Percentiles rank a stretch among this genome's conserved stretches.
These are phyloP conservation scores for Odontothrips loti DNA, from an alignment of 2,888 invertebrate genomes.

Conservation along the genomic window DNA sequence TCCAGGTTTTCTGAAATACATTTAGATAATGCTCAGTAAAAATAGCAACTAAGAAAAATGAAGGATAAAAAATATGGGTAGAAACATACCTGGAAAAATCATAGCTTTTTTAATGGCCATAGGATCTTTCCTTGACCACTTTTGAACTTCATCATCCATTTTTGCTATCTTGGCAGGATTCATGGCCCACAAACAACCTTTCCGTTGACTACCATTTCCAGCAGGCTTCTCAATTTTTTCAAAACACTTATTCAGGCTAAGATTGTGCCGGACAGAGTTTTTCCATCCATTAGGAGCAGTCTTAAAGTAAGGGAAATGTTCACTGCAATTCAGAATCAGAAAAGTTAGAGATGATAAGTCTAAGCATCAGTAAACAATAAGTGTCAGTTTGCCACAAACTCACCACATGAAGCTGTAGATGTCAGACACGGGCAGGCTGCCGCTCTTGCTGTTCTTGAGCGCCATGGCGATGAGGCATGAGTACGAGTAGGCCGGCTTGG, in stretches of 20 bases:
- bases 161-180: slow-evolving; percentile 91
- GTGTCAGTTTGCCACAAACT: slow-evolving; percentile 44
- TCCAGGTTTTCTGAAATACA: slow-evolving; percentile 65
- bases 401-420: slow-evolving; percentile 98
- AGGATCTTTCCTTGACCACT: slow-evolving; percentile 95
- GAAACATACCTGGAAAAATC: slow-evolving; percentile 75
- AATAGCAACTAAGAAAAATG: not conserved
- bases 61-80: not conserved
- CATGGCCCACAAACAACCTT: slow-evolving; percentile 92
- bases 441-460: slow-evolving; percentile 89
- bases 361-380: not conserved
- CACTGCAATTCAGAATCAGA: slow-evolving; percentile 56
- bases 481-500: slow-evolving; percentile 96
- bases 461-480: slow-evolving; percentile 98
- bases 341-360: slow-evolving; percentile 9
- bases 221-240: slow-evolving; percentile 96
- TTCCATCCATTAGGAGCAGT: slow-evolving; percentile 99
- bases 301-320: slow-evolving; percentile 97
- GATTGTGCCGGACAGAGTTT: slow-evolving; percentile 95
- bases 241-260: slow-evolving; percentile 96
- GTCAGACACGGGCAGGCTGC: slow-evolving; percentile 94
- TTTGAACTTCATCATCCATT: slow-evolving; percentile 97
- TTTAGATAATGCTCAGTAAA: slow-evolving; percentile 30
- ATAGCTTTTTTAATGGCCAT: slow-evolving; percentile 87
- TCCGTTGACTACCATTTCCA: slow-evolving; percentile 69